Percentiles rank a stretch among this genome's conserved stretches.
Evolutionary conservation across 2,113 vertebrate species (phyloP).

Genomic region (Tor tambroides): DNA sequence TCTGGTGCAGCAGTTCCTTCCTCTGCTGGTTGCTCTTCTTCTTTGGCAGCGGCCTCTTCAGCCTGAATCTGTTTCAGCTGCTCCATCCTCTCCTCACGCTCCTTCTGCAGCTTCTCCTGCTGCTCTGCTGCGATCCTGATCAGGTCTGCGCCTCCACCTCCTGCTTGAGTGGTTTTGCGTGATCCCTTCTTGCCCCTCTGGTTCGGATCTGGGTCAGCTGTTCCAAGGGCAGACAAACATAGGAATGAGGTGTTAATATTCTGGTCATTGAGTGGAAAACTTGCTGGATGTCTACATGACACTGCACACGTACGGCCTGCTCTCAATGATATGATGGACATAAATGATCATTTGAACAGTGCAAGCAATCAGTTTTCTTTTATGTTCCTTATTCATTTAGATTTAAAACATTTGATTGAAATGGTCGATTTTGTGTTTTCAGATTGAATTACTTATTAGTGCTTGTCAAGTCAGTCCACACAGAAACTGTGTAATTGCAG

Average conservation of each 20-base stretch:
- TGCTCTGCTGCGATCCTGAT: constrained; percentile 69
- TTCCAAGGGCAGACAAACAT: constrained; percentile 40
- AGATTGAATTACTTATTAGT: neutral
- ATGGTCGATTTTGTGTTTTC: neutral
- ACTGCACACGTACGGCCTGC: neutral
- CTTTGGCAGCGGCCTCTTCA: constrained; percentile 35
- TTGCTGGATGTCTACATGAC: neutral
- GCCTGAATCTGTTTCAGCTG: constrained; percentile 56
- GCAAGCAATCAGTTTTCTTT: neutral
- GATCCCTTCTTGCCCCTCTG: constrained; percentile 69
- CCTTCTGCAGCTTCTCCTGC: constrained; percentile 65
- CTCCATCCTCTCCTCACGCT: constrained; percentile 63
- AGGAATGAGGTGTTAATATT: constrained; percentile 42
- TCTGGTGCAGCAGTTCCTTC: constrained; percentile 16
- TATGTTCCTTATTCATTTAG: neutral
- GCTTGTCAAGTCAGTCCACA: neutral
- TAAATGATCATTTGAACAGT: neutral
- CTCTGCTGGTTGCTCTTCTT: neutral
- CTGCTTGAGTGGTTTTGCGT: constrained; percentile 73
- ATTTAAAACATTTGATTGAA: neutral
- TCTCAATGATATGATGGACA: neutral
- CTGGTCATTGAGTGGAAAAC: neutral
- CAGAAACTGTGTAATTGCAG: neutral
- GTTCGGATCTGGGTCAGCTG: constrained; percentile 71
- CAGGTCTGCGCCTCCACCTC: constrained; percentile 67